Percentiles rank a stretch among this genome's conserved stretches.
Evolutionary conservation across 2,113 vertebrate species (phyloP).

Genomic region (Catharus minimus): DNA sequence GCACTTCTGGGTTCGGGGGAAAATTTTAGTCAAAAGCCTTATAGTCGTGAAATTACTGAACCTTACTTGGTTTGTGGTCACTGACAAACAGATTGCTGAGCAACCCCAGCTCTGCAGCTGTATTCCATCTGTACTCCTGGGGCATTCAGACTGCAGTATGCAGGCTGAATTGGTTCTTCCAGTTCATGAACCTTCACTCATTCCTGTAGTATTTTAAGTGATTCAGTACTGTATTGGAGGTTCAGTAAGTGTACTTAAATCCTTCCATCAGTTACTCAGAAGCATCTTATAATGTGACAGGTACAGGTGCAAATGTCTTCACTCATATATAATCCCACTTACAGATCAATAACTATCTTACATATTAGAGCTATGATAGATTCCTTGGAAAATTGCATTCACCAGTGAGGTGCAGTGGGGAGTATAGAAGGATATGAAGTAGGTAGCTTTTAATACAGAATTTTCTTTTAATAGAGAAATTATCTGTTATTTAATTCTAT

Average conservation of each 20-base stretch:
- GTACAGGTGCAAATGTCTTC: background rate
- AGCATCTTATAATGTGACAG: background rate
- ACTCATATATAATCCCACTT: background rate
- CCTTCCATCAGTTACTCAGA: background rate
- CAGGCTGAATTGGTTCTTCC: background rate
- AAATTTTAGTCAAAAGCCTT: no score
- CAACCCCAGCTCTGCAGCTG: background rate
- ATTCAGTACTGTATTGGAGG: background rate
- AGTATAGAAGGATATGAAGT: background rate
- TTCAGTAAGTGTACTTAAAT: background rate
- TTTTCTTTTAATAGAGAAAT: background rate
- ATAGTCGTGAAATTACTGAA: no score
- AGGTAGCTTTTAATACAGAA: background rate
- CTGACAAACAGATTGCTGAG: background rate
- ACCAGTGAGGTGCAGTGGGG: background rate
- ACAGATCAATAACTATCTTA: slow-evolving; percentile 6
- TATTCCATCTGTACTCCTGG: background rate
- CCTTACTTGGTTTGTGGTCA: background rate
- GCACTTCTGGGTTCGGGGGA: no score
- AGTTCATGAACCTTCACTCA: background rate
- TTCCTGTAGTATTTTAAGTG: background rate
- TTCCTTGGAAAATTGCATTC: slow-evolving; percentile 1
- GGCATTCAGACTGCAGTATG: background rate
- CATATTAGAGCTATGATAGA: background rate
- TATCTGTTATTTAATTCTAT: background rate